phyloP scores from a whole-genome alignment of 2,797 vertebrate species.

The Pseudochirops corinnae region DNA sequence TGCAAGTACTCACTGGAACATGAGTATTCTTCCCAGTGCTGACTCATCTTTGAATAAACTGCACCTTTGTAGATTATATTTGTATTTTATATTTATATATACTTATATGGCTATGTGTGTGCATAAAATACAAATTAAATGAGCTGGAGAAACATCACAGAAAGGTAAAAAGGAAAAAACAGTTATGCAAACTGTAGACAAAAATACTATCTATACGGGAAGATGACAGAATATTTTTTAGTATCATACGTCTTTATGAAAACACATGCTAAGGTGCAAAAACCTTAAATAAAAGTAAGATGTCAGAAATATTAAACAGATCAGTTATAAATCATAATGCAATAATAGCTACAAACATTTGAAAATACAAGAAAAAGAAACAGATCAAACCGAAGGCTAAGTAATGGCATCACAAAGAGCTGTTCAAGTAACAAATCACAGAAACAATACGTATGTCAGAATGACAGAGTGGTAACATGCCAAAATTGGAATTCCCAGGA shows the following conservation, averaged over 20 bases:
- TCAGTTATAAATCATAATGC: not conserved
- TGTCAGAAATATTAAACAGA: not conserved
- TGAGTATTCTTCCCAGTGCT: not conserved
- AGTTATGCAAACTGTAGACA: not conserved
- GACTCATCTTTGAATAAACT: not conserved
- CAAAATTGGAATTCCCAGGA: not conserved
- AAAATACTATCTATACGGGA: not conserved
- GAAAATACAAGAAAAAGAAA: not conserved
- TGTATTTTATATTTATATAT: too few relatives aligned
- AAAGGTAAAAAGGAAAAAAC: not conserved
- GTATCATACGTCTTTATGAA: not conserved
- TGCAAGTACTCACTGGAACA: not conserved
- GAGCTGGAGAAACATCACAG: not conserved
- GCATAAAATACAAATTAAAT: not conserved
- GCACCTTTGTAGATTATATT: too few relatives aligned
- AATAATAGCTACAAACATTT: not conserved
- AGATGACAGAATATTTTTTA: not conserved
- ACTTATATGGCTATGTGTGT: too few relatives aligned
- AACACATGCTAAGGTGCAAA: not conserved
- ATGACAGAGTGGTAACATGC: not conserved
- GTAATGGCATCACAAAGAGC: not conserved
- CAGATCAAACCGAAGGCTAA: not conserved
- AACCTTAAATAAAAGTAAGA: not conserved
- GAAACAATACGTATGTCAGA: not conserved
- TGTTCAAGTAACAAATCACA: not conserved